Evolutionary conservation across 1,140 invertebrate genomes (phyloP).

Genomic region (Zeugodacus cucurbitae): DNA sequence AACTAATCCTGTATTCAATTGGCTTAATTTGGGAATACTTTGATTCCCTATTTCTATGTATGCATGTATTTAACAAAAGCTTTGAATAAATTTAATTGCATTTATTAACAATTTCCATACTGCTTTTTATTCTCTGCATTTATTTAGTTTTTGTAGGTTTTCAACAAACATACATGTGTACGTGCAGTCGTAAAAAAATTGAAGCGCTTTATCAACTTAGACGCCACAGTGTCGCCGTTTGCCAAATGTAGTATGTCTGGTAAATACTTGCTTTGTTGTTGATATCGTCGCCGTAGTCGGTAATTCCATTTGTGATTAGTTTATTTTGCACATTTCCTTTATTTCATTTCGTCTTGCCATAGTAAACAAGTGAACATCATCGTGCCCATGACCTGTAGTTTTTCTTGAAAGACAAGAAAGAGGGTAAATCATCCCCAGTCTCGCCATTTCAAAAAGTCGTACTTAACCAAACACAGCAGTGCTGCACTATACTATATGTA

Average conservation of each 20-base stretch:
- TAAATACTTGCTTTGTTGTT: not conserved
- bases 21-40: too few relatives aligned
- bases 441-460: not conserved
- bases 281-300: not conserved
- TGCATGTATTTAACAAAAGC: too few relatives aligned
- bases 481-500: not conserved
- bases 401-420: not conserved
- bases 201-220: not conserved
- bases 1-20: too few relatives aligned
- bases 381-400: not conserved
- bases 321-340: not conserved
- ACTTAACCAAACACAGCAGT: not conserved
- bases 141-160: not conserved
- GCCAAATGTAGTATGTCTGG: not conserved
- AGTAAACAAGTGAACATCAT: not conserved
- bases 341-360: not conserved
- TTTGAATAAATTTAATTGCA: too few relatives aligned
- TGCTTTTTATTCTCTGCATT: not conserved
- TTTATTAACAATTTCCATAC: not conserved
- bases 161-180: not conserved
- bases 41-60: not conserved
- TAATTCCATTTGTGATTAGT: not conserved
- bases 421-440: not conserved
- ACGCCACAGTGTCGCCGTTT: slow-evolving; percentile 7
- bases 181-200: not conserved